These are phyloP conservation scores for Flexamia atlantica DNA, from an alignment of 2,888 invertebrate species.

Conservation along the genomic window DNA sequence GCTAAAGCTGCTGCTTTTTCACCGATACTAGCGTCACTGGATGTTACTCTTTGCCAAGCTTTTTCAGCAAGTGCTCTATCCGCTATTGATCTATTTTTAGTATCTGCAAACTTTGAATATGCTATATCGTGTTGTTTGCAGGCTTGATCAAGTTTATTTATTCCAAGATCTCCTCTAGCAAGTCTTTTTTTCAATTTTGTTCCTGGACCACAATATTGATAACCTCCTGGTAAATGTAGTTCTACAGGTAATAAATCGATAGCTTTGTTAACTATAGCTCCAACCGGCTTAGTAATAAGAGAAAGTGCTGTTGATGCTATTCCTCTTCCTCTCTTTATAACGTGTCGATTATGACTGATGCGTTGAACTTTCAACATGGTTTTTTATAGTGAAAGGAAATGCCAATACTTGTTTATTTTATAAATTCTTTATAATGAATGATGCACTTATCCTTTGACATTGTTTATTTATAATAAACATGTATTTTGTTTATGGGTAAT, in stretches of 20 bases:
- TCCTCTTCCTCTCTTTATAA: background rate
- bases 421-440: too few relatives aligned
- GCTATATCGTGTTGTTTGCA: slow-evolving; percentile 66
- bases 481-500: too few relatives aligned
- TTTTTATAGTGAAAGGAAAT: too few relatives aligned
- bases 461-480: too few relatives aligned
- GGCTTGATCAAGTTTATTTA: slow-evolving; percentile 67
- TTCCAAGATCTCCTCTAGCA: slow-evolving; percentile 56
- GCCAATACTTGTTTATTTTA: too few relatives aligned
- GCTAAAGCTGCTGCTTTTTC: slow-evolving; percentile 72
- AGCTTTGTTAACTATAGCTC: slow-evolving; percentile 43
- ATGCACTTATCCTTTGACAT: too few relatives aligned
- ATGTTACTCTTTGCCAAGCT: slow-evolving; percentile 71
- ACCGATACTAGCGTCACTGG: slow-evolving; percentile 71
- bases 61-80: slow-evolving; percentile 72
- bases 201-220: slow-evolving; percentile 65
- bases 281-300: background rate
- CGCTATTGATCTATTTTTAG: slow-evolving; percentile 67
- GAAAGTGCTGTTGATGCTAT: background rate
- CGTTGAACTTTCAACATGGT: too few relatives aligned
- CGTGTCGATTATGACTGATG: background rate
- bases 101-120: slow-evolving; percentile 56
- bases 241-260: slow-evolving; percentile 55
- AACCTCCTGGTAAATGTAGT: slow-evolving; percentile 66
- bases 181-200: slow-evolving; percentile 61